Percentiles rank a stretch among this genome's conserved stretches.
phyloP scores from a whole-genome alignment of 2,113 vertebrate species.

The Loxodonta africana region DNA sequence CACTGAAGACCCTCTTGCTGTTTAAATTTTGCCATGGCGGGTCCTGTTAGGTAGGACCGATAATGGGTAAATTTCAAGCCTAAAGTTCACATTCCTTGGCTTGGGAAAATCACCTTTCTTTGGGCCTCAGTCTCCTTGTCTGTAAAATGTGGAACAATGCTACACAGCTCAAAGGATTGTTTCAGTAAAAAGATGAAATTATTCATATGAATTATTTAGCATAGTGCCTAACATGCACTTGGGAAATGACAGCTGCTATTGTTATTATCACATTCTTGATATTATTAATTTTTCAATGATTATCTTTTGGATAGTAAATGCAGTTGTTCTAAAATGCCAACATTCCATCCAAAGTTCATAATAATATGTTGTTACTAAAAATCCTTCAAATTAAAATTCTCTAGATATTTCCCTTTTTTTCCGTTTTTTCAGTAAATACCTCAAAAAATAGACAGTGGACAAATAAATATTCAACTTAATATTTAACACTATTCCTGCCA shows the following conservation, averaged over 20 bases:
- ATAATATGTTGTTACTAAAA: background rate
- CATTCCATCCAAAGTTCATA: background rate
- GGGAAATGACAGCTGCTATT: background rate
- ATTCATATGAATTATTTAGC: background rate
- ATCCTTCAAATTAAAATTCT: slow-evolving; percentile 33
- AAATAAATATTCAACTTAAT: background rate
- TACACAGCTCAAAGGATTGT: background rate
- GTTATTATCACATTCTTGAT: background rate
- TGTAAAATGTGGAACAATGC: background rate
- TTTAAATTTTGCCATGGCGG: background rate
- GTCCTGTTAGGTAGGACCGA: background rate
- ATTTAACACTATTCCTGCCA: background rate
- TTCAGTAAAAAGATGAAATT: background rate
- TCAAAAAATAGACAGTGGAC: background rate
- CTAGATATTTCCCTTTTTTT: background rate
- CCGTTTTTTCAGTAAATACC: background rate
- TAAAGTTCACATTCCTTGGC: background rate
- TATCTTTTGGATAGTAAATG: slow-evolving; percentile 15
- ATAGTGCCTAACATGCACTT: background rate
- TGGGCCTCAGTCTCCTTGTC: background rate
- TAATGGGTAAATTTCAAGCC: background rate
- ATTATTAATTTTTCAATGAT: background rate
- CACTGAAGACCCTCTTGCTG: background rate
- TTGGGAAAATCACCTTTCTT: slow-evolving; percentile 12
- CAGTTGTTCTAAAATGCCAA: slow-evolving; percentile 3